Conservation (phyloP, 2,888 invertebrate species). For the Aphodius sticticus region DNA sequence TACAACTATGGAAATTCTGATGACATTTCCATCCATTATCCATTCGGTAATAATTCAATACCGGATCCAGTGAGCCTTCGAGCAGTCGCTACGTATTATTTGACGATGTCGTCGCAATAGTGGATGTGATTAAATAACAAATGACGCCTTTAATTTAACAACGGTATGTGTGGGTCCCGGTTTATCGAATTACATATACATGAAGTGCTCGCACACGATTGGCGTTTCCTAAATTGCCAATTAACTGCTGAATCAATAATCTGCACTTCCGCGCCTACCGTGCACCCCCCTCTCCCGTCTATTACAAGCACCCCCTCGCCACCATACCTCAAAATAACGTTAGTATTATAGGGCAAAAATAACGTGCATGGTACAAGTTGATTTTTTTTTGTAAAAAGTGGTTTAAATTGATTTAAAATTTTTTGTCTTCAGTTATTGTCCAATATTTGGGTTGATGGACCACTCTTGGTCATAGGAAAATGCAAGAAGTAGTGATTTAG, state of each 20-base stretch:
- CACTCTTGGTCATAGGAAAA: too few species aligned
- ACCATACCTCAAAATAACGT: too few species aligned
- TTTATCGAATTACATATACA: background rate
- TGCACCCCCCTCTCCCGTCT: too few species aligned
- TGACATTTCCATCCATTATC: background rate
- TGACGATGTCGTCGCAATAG: background rate
- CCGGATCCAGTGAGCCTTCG: background rate
- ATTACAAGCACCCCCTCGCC: too few species aligned
- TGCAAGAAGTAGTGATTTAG: too few species aligned
- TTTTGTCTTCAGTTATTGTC: too few species aligned
- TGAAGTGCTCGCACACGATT: background rate
- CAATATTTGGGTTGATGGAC: too few species aligned
- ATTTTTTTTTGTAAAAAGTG: too few species aligned
- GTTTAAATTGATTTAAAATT: too few species aligned
- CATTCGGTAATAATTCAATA: background rate
- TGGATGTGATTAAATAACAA: background rate
- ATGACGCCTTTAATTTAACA: background rate
- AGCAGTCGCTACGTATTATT: background rate
- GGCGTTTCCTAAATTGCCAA: background rate
- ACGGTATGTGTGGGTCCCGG: background rate
- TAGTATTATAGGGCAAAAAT: too few species aligned
- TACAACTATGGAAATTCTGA: too few species aligned
- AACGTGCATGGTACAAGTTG: too few species aligned
- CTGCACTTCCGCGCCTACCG: background rate
- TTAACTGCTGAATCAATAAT: constrained; percentile 4